Percentiles rank a stretch among this genome's conserved stretches.
phyloP scores from a whole-genome alignment of 2,888 invertebrate genomes.

The Allacma fusca region DNA sequence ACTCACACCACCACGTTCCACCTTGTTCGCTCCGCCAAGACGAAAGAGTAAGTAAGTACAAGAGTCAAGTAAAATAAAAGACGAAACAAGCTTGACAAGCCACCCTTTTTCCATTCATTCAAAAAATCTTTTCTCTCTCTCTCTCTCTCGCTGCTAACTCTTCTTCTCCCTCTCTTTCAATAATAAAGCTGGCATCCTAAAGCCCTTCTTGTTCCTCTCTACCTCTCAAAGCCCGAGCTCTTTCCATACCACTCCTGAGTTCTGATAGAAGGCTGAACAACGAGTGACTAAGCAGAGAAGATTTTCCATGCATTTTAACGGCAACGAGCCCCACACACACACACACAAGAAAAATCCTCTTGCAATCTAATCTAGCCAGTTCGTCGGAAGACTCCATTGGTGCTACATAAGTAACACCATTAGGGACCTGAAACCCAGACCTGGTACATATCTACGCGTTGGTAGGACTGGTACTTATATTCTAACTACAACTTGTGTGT shows the following conservation, averaged over 20 bases:
- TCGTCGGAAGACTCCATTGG: constrained; percentile 9
- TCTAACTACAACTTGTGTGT: too few relatives aligned
- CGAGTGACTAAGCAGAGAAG: constrained; percentile 24
- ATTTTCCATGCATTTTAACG: constrained; percentile 3
- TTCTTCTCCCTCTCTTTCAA: constrained; percentile 5
- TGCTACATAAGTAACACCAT: constrained; percentile 11
- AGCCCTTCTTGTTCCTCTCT: not conserved
- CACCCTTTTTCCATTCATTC: constrained; percentile 35
- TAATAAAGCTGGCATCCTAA: constrained; percentile 2
- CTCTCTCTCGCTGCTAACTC: not conserved
- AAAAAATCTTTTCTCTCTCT: constrained; percentile 12
- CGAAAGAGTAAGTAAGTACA: not conserved
- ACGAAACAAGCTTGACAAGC: constrained; percentile 29
- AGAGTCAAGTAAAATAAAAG: constrained; percentile 34
- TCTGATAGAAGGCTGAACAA: constrained; percentile 29
- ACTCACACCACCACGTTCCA: not conserved
- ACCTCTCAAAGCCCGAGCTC: not conserved
- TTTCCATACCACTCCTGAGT: constrained; percentile 6
- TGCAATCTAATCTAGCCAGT: constrained; percentile 27
- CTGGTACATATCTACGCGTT: not conserved
- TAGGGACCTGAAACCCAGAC: not conserved
- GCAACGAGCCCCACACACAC: not conserved
- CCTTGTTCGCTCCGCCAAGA: not conserved
- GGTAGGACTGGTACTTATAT: too few relatives aligned
- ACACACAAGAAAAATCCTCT: constrained; percentile 20